Percentiles rank a stretch among this genome's conserved stretches.
Evolutionary conservation across 92 coral and sea anemone genomes (phyloP).

Genomic region (Phenganax subtilis): DNA sequence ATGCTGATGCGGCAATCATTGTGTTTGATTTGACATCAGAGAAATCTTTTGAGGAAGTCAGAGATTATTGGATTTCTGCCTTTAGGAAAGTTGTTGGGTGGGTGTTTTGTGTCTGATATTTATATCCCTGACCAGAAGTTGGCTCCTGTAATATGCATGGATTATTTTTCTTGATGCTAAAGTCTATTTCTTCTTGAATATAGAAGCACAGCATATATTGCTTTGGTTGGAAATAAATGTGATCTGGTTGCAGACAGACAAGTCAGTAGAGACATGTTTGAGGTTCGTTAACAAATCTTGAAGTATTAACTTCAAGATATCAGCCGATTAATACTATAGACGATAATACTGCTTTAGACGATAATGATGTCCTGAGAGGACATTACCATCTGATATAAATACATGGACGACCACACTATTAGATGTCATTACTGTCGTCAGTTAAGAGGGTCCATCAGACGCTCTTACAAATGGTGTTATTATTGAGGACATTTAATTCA

Average conservation of each 20-base stretch:
- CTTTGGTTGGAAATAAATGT: conserved; percentile 78
- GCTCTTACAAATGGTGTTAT: too few relatives aligned
- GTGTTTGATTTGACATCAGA: conserved; percentile 75
- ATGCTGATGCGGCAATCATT: conserved; percentile 82
- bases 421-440: too few relatives aligned
- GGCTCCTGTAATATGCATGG: not conserved
- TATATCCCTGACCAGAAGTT: not conserved
- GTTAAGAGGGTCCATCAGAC: too few relatives aligned
- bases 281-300: conserved; percentile 36
- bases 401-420: too few relatives aligned
- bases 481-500: too few relatives aligned
- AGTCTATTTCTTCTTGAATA: not conserved
- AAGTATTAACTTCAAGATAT: too few relatives aligned
- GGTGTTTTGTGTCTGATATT: not conserved
- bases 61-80: conserved; percentile 71
- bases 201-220: conserved; percentile 62
- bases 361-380: too few relatives aligned
- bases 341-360: too few relatives aligned
- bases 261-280: conserved; percentile 59
- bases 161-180: not conserved
- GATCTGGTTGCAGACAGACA: conserved; percentile 61
- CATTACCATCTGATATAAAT: too few relatives aligned
- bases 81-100: conserved; percentile 63
- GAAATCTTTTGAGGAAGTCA: conserved; percentile 57
- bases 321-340: too few relatives aligned